phyloP scores from a whole-genome alignment of 2,113 vertebrate genomes.

The Aegypius monachus region DNA sequence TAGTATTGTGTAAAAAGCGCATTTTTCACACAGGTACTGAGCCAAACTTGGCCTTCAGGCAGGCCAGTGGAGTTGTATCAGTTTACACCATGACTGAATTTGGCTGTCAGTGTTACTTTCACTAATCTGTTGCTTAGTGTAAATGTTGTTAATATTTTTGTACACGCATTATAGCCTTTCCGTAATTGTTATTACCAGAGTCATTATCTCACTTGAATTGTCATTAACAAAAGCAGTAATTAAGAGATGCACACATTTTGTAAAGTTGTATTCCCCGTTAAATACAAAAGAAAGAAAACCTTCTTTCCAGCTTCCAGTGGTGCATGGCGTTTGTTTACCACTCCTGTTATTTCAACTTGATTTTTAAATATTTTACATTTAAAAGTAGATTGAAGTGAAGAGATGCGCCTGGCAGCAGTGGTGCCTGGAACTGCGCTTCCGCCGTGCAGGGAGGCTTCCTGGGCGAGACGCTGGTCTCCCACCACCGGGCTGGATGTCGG shows the following conservation, averaged over 20 bases:
- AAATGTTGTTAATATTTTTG: constrained; percentile 2
- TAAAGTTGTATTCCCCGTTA: neutral
- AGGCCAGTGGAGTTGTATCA: neutral
- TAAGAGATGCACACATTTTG: neutral
- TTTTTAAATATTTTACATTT: neutral
- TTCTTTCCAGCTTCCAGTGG: neutral
- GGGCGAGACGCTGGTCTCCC: too few relatives aligned
- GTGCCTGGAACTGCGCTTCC: too few relatives aligned
- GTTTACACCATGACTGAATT: neutral
- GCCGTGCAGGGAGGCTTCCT: fast-evolving
- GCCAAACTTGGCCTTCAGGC: neutral
- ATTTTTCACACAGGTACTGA: neutral
- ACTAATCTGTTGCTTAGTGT: neutral
- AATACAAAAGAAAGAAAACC: neutral
- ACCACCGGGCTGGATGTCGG: too few relatives aligned
- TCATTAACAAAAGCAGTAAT: neutral
- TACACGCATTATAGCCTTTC: neutral
- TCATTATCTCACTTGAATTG: neutral
- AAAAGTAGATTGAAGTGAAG: fast-evolving
- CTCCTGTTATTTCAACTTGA: neutral
- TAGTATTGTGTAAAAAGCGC: neutral
- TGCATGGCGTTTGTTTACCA: neutral
- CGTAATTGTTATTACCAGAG: neutral
- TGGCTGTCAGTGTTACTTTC: neutral
- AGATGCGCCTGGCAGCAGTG: neutral